Base-by-base conservation (phyloP, 2,797 vertebrate species). In the Echiichthys vipera region DNA sequence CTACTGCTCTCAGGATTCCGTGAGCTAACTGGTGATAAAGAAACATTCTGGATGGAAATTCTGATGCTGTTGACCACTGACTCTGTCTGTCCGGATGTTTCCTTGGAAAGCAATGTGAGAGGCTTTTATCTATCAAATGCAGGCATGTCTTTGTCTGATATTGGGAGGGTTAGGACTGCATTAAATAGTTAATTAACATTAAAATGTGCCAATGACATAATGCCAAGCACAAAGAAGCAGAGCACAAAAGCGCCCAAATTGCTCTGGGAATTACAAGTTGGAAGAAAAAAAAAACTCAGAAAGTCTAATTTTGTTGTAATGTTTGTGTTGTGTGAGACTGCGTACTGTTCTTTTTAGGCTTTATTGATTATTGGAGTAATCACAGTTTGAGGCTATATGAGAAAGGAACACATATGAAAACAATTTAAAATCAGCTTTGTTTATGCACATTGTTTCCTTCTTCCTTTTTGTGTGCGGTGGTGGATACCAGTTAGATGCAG, bases 141-240 rank as follows among this genome's bases (percentile, higher is more conserved):
- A 92, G 89, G 68, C 83, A 71, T 89, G 83, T 88, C 88, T 91
- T 89, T 84, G 87, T 77, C 84, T 77, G 86, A 90, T 90, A 86
- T 55, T 71, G 81, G 79, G 79, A 61, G 85, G 82, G 90, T 74
- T 65, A 53, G 71, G 68, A 57, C 61, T 22, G 39, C 78, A 84
- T 85, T 90, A 90, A 93, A 89, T 82, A 84, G 82, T 88, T 74
- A 91, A 91, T 92, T 92, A 92, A 86, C 89, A 93, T 91, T 88
- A 88, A 92, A 94, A 92, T 88, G 88, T 80, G 77, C 74, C 74
- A 65, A 68, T 82, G 84, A 88, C 85, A 87, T 89, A 88, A 91
- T 77, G 80, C 71, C 73, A 78, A 68, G 78, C 83, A 88, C 79
- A 86, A 89, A 92, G 83, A 84, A 58, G 57, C 43, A 36, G 71